phyloP scores from a whole-genome alignment of 2,113 vertebrate genomes.

The Microtus richardsoni region DNA sequence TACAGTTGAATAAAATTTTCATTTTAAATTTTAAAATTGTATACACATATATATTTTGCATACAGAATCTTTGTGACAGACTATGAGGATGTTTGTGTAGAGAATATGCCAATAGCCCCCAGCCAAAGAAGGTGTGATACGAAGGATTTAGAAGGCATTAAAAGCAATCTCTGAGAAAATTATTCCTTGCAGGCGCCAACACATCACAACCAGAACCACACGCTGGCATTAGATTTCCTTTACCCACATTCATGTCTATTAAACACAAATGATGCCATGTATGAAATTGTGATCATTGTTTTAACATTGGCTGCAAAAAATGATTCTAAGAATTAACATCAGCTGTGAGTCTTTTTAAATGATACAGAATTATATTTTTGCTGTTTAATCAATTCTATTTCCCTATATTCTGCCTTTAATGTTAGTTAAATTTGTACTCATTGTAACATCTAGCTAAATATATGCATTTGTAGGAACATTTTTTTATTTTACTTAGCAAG shows the following conservation, averaged over 20 bases:
- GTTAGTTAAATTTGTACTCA: neutral
- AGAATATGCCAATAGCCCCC: neutral
- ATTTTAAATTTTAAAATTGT: neutral
- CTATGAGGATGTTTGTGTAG: neutral
- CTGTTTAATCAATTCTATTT: constrained; percentile 2
- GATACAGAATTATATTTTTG: neutral
- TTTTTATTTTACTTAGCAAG: neutral
- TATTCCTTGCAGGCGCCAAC: neutral
- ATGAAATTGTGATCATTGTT: neutral
- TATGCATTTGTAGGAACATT: neutral
- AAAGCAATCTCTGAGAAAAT: neutral
- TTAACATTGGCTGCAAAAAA: neutral
- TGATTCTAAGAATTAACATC: neutral
- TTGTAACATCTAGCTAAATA: neutral
- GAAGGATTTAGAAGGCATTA: constrained; percentile 32
- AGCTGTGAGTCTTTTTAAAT: neutral
- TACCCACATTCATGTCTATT: neutral
- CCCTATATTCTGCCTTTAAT: neutral
- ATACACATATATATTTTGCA: neutral
- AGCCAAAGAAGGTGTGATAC: neutral
- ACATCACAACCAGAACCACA: neutral
- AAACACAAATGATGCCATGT: neutral
- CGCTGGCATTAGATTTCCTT: neutral
- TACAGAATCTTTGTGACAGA: neutral
- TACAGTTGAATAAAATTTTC: neutral